phyloP scores from a whole-genome alignment of 1,140 invertebrate genomes.

The Acromyrmex echinatior region DNA sequence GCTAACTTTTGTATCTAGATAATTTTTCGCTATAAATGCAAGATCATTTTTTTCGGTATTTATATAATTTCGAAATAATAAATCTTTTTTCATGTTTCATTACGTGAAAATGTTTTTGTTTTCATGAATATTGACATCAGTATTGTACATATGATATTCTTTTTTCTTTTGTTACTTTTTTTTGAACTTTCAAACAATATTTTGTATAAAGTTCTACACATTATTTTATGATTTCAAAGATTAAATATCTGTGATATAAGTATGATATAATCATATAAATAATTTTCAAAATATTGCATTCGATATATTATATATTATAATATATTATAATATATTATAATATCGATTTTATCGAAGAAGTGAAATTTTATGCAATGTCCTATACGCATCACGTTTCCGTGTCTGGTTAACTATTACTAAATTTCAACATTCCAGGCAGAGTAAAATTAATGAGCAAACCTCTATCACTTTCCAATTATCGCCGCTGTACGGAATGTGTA shows the following conservation, averaged over 20 bases:
- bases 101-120: neutral
- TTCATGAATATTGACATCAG: neutral
- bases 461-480: conserved; percentile 51
- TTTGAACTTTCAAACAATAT: neutral
- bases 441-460: conserved; percentile 40
- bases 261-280: neutral
- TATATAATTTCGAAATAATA: too few species aligned
- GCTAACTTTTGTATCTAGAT: too few species aligned
- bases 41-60: too few species aligned
- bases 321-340: neutral
- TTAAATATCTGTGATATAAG: neutral
- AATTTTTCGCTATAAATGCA: too few species aligned
- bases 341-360: neutral
- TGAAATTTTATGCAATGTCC: neutral
- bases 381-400: neutral
- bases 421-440: conserved; percentile 25
- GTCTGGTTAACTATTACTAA: conserved; percentile 8
- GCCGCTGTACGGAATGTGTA: conserved; percentile 18
- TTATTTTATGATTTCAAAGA: neutral
- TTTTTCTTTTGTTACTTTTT: neutral
- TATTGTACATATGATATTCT: neutral
- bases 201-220: neutral
- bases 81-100: too few species aligned
- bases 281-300: neutral
- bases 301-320: neutral